phyloP scores from a whole-genome alignment of 1,140 invertebrate species.

The Leguminivora glycinivorella region DNA sequence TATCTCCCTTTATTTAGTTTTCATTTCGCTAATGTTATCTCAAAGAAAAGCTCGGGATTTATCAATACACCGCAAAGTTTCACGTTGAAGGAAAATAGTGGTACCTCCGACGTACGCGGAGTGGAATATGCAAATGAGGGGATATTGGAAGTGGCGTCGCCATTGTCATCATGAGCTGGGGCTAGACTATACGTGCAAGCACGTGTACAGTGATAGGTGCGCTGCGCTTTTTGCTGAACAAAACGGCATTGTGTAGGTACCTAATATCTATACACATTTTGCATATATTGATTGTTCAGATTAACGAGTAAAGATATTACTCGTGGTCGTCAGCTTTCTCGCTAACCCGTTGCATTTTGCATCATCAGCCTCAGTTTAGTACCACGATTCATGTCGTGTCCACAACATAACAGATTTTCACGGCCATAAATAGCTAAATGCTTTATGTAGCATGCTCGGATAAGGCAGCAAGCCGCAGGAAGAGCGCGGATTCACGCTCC shows the following conservation, averaged over 20 bases:
- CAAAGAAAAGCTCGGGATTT: neutral
- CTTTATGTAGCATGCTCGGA: neutral
- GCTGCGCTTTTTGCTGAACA: constrained; percentile 33
- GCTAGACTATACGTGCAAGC: constrained; percentile 31
- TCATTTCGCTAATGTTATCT: constrained; percentile 10
- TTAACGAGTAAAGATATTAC: neutral
- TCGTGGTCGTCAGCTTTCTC: constrained; percentile 27
- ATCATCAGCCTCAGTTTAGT: neutral
- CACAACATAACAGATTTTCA: neutral
- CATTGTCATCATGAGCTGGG: constrained; percentile 48
- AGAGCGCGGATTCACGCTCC: constrained; percentile 18
- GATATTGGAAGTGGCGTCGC: constrained; percentile 56
- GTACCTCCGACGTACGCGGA: constrained; percentile 45
- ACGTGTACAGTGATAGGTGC: constrained; percentile 19
- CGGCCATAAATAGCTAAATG: neutral
- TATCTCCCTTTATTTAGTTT: neutral
- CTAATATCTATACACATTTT: too few species aligned
- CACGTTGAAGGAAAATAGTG: constrained; percentile 45
- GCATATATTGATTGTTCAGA: too few species aligned
- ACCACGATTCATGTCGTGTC: neutral
- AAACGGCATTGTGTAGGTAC: constrained; percentile 42
- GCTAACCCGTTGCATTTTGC: neutral
- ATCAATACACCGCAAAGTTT: constrained; percentile 39
- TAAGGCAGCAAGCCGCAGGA: constrained; percentile 7
- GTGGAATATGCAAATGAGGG: constrained; percentile 68